Evolutionary conservation across 2,797 vertebrate genomes (phyloP), one percentile per base, ranked within the genome.

Genomic region (Babyrousa celebensis): DNA sequence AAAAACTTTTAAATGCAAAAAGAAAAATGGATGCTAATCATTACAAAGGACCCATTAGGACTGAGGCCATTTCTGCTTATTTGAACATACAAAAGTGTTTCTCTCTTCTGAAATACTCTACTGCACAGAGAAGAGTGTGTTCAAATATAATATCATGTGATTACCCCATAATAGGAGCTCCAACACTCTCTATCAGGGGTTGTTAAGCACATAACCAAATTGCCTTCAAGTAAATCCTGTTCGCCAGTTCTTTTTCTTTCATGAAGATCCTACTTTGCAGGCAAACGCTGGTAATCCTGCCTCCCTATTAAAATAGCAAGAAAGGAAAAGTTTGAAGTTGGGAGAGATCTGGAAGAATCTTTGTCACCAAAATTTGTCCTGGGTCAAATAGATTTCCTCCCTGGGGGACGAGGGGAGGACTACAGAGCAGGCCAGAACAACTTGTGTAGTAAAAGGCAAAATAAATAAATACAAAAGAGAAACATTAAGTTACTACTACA

Each of bases 11-110:
- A 85, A 89, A 32, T 40, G 40, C 65, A 78, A 88, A 83, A 74
- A 96, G 68, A 70, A 94, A 93, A 96, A 79, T 97, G 87, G 52
- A 17, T 6, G 58, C 9, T 84, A 92, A 94, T 97, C 48, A 63
- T 77, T 79, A 88, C 54, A 92, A 93, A 95, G 58, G 72, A 91
- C 23, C 72, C 56, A 65, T 85, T 67, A 79, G 48, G 78, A 95
- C 10, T 36, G 17, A 85, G 36, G 60, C 71, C 23, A 5, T 58
- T 80, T 68, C 27, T 94, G 25, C 74, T 95, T 82, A 70, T 82
- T 65, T 83, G 29, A 87, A 91, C 40, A 70, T 8, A 82, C 25
- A 92, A 83, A 97, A 85, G 18, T 27, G 9, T 21, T 72, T 32
- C 68, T 91, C 62, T 95, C 54, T 83, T 78, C 62, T 94, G 58